phyloP scores from a whole-genome alignment of 2,113 vertebrate species.

The Cyprinodon brontotheroides region DNA sequence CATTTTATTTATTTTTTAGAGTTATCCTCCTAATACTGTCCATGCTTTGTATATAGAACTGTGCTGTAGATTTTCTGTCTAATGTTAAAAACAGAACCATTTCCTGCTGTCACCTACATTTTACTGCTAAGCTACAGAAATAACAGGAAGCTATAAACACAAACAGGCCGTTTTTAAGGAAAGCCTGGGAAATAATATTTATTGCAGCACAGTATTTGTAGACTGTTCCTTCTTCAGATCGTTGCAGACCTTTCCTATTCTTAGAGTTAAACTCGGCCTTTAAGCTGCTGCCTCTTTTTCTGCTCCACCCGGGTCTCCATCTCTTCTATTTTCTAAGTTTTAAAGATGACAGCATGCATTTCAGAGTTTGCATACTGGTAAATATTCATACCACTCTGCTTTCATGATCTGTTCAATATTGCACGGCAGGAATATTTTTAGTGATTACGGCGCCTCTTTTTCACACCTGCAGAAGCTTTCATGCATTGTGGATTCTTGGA shows the following conservation, averaged over 20 bases:
- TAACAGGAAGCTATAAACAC: too few relatives aligned
- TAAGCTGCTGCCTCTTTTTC: constrained; percentile 30
- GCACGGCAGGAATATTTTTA: constrained; percentile 70
- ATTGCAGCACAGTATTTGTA: neutral
- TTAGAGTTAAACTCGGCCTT: constrained; percentile 19
- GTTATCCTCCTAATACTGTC: too few relatives aligned
- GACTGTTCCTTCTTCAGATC: constrained; percentile 20
- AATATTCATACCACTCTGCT: constrained; percentile 62
- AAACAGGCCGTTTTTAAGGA: neutral
- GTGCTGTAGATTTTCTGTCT: too few relatives aligned
- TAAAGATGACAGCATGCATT: constrained; percentile 21
- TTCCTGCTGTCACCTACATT: too few relatives aligned
- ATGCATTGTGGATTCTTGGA: constrained; percentile 41
- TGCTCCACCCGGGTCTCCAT: constrained; percentile 46
- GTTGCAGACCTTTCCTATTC: constrained; percentile 7
- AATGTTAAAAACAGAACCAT: too few relatives aligned
- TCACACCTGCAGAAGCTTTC: constrained; percentile 42
- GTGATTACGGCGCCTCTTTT: constrained; percentile 48
- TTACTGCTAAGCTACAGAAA: too few relatives aligned
- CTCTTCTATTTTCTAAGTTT: constrained; percentile 16
- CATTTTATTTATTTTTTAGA: too few relatives aligned
- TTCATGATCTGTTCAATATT: constrained; percentile 72
- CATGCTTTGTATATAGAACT: too few relatives aligned
- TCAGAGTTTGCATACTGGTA: constrained; percentile 39
- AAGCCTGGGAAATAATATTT: neutral